Evolutionary conservation across 2,797 vertebrate genomes (phyloP).

Genomic region (Sciaenops ocellatus): DNA sequence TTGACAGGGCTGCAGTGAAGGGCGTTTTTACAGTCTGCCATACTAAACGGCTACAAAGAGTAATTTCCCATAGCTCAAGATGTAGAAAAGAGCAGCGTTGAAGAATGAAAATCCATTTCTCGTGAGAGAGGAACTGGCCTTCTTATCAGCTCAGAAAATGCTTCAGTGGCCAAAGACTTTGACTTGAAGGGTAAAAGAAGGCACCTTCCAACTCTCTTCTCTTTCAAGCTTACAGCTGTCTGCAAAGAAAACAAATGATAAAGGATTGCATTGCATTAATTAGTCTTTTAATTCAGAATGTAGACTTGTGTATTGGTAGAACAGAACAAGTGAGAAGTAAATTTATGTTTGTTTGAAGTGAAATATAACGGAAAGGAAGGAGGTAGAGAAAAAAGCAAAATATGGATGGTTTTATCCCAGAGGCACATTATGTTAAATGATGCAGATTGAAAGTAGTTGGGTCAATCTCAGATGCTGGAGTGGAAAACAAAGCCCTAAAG

Average conservation of each 20-base stretch:
- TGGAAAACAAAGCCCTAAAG: conserved; percentile 48
- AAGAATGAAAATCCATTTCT: conserved; percentile 72
- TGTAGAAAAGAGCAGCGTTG: conserved; percentile 53
- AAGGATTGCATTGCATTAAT: conserved; percentile 52
- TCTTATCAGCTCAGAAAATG: conserved; percentile 80
- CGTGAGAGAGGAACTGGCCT: conserved; percentile 49
- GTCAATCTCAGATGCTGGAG: conserved; percentile 39
- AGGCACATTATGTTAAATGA: conserved; percentile 53
- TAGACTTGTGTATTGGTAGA: conserved; percentile 37
- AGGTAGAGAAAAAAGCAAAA: neutral
- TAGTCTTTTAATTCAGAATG: conserved; percentile 43
- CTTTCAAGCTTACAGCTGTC: conserved; percentile 48
- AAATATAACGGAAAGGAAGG: conserved; percentile 22
- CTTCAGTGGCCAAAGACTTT: conserved; percentile 67
- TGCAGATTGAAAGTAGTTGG: conserved; percentile 39
- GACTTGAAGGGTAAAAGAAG: conserved; percentile 70
- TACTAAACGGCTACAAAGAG: conserved; percentile 49
- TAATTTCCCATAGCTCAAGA: conserved; percentile 52
- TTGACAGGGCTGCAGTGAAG: conserved; percentile 20
- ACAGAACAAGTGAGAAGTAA: conserved; percentile 43
- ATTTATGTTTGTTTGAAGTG: conserved; percentile 31
- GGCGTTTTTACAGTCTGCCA: conserved; percentile 26
- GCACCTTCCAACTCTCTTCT: conserved; percentile 37
- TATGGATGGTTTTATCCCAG: conserved; percentile 17
- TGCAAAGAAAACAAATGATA: conserved; percentile 54